Conservation (phyloP, 1,140 invertebrate species). For the Ruditapes philippinarum region DNA sequence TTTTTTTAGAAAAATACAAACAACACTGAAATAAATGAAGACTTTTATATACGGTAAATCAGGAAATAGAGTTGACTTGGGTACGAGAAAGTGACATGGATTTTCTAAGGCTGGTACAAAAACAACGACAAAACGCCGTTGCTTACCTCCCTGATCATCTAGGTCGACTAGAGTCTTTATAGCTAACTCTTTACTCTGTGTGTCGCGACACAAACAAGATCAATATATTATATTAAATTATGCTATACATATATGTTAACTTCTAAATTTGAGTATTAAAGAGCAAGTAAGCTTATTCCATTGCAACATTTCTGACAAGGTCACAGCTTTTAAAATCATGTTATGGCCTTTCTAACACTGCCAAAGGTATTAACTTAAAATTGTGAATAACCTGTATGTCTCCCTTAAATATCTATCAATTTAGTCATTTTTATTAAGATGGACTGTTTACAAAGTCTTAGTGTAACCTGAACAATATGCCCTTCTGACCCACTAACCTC, state of each 20-base stretch:
- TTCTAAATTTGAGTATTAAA: not conserved
- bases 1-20: no score
- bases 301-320: no score
- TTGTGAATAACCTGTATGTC: no score
- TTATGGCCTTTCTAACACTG: no score
- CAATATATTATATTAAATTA: not conserved
- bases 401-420: no score
- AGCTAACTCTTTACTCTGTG: constrained; percentile 65
- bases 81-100: constrained; percentile 12
- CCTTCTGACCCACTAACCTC: no score
- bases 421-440: no score
- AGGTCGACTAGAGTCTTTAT: constrained; percentile 62
- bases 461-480: no score
- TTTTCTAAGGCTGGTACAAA: constrained; percentile 40
- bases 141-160: constrained; percentile 69
- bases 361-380: no score
- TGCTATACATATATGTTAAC: not conserved
- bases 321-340: no score
- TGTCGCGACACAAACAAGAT: constrained; percentile 41
- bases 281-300: no score
- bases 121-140: constrained; percentile 52
- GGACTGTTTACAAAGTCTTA: no score
- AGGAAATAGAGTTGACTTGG: not conserved
- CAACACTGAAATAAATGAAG: not conserved
- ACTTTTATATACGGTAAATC: not conserved